A percentile compares a stretch with the other conserved stretches of the same genome.
Evolutionary conservation across 2,797 vertebrate genomes (phyloP).

Genomic region (Ceryle rudis): DNA sequence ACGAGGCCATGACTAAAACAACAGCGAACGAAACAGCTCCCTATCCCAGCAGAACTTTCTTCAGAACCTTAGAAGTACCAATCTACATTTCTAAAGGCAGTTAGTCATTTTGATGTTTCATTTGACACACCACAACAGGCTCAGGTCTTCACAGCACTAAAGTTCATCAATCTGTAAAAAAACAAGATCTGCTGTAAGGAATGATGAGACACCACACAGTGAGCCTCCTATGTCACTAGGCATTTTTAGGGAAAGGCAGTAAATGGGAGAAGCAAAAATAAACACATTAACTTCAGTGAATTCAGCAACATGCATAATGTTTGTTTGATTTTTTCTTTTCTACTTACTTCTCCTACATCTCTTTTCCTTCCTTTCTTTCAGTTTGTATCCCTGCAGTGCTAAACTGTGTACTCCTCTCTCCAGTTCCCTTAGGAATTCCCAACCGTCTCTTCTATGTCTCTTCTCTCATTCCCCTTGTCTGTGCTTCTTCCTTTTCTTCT

Average conservation of each 20-base stretch:
- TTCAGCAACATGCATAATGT: neutral
- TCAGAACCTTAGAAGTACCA: neutral
- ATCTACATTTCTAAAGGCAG: neutral
- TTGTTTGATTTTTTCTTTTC: neutral
- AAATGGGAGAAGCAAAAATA: neutral
- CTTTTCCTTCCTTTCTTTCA: neutral
- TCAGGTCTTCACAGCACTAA: neutral
- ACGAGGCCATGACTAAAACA: neutral
- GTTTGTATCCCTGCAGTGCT: neutral
- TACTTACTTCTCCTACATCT: neutral
- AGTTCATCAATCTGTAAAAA: slow-evolving; percentile 35
- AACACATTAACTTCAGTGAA: neutral
- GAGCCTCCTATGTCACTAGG: neutral
- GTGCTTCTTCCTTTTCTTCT: neutral
- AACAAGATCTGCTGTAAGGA: neutral
- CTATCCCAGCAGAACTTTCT: neutral
- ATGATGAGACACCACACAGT: neutral
- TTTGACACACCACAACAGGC: neutral
- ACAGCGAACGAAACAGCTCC: neutral
- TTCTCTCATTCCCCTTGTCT: neutral
- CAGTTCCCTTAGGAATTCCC: neutral
- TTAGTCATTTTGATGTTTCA: neutral
- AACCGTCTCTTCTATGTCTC: neutral
- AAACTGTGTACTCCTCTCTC: neutral
- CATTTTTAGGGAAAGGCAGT: neutral